Evolutionary conservation across 1,140 invertebrate genomes (phyloP).

Genomic region (Carposina sasakii): DNA sequence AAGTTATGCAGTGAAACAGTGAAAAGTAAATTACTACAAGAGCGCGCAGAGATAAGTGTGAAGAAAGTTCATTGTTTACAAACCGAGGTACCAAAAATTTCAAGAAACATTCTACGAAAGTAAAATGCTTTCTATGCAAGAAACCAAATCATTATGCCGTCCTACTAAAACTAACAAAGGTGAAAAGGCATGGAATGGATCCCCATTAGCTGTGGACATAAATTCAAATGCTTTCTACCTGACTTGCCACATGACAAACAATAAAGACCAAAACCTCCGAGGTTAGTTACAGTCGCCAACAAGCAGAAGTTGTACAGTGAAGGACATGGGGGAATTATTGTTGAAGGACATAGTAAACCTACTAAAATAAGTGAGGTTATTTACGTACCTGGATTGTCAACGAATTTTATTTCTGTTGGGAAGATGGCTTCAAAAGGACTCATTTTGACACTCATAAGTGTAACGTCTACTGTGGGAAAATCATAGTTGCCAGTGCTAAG

Average conservation of each 20-base stretch:
- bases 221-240: constrained; percentile 24
- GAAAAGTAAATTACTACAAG: too few relatives aligned
- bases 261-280: constrained; percentile 19
- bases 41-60: too few relatives aligned
- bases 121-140: constrained; percentile 22
- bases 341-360: constrained; percentile 12
- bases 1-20: too few relatives aligned
- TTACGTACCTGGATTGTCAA: constrained; percentile 24
- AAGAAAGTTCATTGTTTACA: constrained; percentile 20
- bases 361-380: constrained; percentile 24
- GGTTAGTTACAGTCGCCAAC: constrained; percentile 22
- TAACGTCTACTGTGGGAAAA: constrained; percentile 19
- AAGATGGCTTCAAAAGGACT: constrained; percentile 24
- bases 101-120: constrained; percentile 13
- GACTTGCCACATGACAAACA: constrained; percentile 30
- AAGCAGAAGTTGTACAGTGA: constrained; percentile 18
- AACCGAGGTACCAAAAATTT: constrained; percentile 13
- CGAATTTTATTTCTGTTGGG: constrained; percentile 24
- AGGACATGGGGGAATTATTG: too few relatives aligned
- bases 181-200: constrained; percentile 25
- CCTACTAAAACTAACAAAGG: constrained; percentile 11
- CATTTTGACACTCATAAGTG: constrained; percentile 21
- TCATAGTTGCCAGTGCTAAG: constrained; percentile 21
- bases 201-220: constrained; percentile 16
- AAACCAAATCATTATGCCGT: constrained; percentile 23